phyloP scores from a whole-genome alignment of 2,113 vertebrate genomes.

The Piaya cayana region DNA sequence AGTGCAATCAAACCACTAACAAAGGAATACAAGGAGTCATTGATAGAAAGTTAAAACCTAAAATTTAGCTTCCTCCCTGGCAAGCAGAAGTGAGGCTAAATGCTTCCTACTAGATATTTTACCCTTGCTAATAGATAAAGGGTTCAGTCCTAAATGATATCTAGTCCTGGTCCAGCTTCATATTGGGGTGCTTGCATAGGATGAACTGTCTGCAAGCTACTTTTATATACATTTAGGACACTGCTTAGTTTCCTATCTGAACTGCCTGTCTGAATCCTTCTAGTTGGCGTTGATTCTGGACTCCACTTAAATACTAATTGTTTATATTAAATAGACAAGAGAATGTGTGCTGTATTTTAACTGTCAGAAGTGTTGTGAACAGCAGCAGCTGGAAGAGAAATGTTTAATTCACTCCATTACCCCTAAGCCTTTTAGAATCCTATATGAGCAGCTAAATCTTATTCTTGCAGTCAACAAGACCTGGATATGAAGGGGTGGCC shows the following conservation, averaged over 20 bases:
- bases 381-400: slow-evolving; percentile 77
- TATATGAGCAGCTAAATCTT: slow-evolving; percentile 53
- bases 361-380: slow-evolving; percentile 82
- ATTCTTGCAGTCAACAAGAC: neutral
- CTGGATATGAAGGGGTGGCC: neutral
- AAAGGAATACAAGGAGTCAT: neutral
- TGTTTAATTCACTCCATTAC: slow-evolving; percentile 43
- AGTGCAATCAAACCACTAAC: neutral
- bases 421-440: slow-evolving; percentile 47
- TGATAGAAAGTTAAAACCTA: neutral
- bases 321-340: slow-evolving; percentile 79
- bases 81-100: neutral
- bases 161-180: neutral
- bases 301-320: slow-evolving; percentile 79
- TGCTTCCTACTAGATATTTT: neutral
- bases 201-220: slow-evolving; percentile 27
- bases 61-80: neutral
- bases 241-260: slow-evolving; percentile 71
- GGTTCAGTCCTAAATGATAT: neutral
- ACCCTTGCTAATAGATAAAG: neutral
- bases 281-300: slow-evolving; percentile 75
- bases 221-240: slow-evolving; percentile 66
- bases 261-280: slow-evolving; percentile 69
- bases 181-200: neutral
- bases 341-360: slow-evolving; percentile 82